A percentile compares a stretch with the other conserved stretches of the same genome.
Conservation (phyloP, 30 jellyfish, hydroid and myxozoan genomes). For the Cassiopea xamachana region DNA sequence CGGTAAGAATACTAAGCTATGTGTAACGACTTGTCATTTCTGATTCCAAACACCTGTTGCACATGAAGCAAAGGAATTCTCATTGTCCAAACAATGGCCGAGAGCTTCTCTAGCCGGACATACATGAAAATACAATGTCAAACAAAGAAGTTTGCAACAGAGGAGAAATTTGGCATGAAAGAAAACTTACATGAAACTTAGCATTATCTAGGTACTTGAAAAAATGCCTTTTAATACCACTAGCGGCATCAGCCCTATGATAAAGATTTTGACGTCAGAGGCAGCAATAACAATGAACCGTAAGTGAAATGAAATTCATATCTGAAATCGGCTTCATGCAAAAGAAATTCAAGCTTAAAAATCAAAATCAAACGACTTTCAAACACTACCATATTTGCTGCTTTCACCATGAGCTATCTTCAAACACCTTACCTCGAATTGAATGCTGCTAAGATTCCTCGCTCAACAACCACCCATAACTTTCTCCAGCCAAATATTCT, state of each 20-base stretch:
- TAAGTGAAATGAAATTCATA: no score
- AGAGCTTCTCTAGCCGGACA: no score
- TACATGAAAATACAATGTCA: no score
- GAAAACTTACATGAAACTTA: constrained; percentile 78
- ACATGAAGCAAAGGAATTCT: no score
- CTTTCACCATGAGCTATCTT: no score
- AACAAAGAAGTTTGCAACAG: neutral
- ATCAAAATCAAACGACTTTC: neutral
- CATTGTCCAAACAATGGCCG: no score
- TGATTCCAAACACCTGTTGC: no score
- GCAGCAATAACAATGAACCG: no score
- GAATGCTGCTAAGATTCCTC: constrained; percentile 95
- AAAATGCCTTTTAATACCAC: constrained; percentile 93
- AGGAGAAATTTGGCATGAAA: neutral
- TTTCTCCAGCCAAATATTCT: constrained; percentile 94
- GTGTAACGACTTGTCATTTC: no score
- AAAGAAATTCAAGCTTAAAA: neutral
- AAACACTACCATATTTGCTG: neutral
- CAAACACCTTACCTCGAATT: constrained; percentile 71
- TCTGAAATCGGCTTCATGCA: no score
- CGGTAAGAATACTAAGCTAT: no score
- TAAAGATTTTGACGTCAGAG: neutral
- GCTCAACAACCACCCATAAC: constrained; percentile 92
- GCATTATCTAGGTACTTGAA: constrained; percentile 90
- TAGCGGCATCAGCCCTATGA: constrained; percentile 98